These are phyloP conservation scores for Ostrea denselamellosa DNA, from an alignment of 1,140 invertebrate genomes.

Conservation along the genomic window DNA sequence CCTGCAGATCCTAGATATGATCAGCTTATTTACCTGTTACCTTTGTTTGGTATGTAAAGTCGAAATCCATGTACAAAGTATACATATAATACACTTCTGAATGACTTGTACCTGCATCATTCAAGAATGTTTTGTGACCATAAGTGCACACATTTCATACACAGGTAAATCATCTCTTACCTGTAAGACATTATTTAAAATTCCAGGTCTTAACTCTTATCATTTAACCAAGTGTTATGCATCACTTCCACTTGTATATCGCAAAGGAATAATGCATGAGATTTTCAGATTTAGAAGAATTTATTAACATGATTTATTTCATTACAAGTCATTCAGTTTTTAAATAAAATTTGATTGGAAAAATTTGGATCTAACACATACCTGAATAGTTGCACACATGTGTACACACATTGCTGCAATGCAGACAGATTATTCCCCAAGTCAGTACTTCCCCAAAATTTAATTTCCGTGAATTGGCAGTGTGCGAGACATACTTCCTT, in stretches of 20 bases:
- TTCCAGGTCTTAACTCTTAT: not conserved
- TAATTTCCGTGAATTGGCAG: not conserved
- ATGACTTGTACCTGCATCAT: not conserved
- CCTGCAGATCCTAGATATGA: not conserved
- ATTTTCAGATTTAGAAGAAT: not conserved
- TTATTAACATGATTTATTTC: not conserved
- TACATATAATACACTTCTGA: not conserved
- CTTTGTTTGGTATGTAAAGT: not conserved
- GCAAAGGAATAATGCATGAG: not conserved
- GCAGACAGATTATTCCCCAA: not conserved
- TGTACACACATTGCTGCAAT: not conserved
- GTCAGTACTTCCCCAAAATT: not conserved
- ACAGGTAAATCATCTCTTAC: not conserved
- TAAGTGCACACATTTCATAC: not conserved
- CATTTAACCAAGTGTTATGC: not conserved
- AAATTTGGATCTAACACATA: not conserved
- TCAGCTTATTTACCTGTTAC: not conserved
- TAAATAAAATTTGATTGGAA: not conserved
- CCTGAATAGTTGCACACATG: not conserved
- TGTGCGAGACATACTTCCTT: slow-evolving; percentile 15
- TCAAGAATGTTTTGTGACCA: not conserved
- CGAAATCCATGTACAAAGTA: not conserved
- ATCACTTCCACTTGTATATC: not conserved
- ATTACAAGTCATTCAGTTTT: not conserved
- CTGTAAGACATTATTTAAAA: not conserved